Base-by-base conservation (phyloP, 2,113 vertebrate genomes). In the mouse (Mus musculus) region DNA sequence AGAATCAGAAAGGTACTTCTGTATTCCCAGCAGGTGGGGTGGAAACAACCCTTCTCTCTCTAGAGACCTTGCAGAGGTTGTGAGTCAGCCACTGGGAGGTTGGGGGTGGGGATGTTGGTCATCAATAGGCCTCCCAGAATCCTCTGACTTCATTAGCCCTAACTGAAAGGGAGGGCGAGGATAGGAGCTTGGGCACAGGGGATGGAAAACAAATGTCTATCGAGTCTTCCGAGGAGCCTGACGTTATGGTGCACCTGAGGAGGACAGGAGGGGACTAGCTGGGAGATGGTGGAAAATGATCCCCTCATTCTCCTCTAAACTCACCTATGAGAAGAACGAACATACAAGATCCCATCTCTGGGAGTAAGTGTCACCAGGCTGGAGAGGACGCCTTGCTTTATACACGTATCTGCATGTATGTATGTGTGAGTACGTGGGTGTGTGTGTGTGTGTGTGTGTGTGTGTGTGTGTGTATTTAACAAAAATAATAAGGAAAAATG, bases 251-350 rank as follows among this genome's bases (percentile, higher is more conserved):
- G 59, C 4, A 92, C 22, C 82, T 75, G 26, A 0, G 2, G 39
- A 54, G 93, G 75, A 63, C 33, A 61, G 11, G 24, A 7, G 56
- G 59, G 89, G 7, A 0, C 26, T 61, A 16, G 49, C 80, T 93
- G 26, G 56, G 4, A 36, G 36, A 49, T 6, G 33, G 76, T 94
- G 97, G 92, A 65, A 96, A 98, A 63, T 33, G 94, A 71, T 91
- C 2, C 89, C 20, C 12, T 6, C 94, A 96, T 94, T 77, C 95
- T 72, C 72, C 97, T 97, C 92, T 7, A 49, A 63, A 89, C 33
- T 80, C 90, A 95, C 75, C 90, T 97, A 96, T 98, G 82, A 56
- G 95, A 97, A 97, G 88, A 98, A 96, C 81, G 89, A 96, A 94
- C 80, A 93, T n/a, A 1, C 87, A 11, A 95, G 97, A 91, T 96